Evolutionary conservation across 2,113 vertebrate genomes (phyloP).

Genomic region (Scartelaos histophorus): DNA sequence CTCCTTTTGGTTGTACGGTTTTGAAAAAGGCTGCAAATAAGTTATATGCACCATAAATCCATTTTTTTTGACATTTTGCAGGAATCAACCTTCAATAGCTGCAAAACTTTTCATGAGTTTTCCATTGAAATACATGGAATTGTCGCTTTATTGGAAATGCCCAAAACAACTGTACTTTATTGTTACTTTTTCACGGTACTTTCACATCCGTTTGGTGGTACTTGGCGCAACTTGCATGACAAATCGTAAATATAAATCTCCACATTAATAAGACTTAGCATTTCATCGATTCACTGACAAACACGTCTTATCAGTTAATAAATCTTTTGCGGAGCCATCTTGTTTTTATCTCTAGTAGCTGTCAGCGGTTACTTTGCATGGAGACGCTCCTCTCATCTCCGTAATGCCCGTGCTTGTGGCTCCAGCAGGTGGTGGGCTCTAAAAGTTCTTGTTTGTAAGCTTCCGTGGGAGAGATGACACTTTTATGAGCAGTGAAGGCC

Average conservation of each 20-base stretch:
- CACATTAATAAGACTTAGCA: no score
- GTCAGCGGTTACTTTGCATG: slow-evolving; percentile 68
- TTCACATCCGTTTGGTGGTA: not conserved
- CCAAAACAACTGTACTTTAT: no score
- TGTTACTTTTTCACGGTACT: no score
- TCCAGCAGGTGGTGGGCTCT: slow-evolving; percentile 75
- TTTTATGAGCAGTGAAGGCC: slow-evolving; percentile 65
- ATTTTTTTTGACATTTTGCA: no score
- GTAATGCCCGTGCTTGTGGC: slow-evolving; percentile 58
- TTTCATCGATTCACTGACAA: not conserved
- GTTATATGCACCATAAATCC: no score
- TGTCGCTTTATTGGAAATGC: no score
- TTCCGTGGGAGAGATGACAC: slow-evolving; percentile 70
- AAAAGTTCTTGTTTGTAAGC: slow-evolving; percentile 77
- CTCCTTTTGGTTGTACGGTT: no score
- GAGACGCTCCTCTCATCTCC: slow-evolving; percentile 65
- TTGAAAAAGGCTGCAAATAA: no score
- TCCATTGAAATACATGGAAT: no score
- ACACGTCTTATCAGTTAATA: slow-evolving; percentile 9
- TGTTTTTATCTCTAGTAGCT: slow-evolving; percentile 48
- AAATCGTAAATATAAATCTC: no score
- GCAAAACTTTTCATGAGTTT: no score
- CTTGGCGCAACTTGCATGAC: not conserved
- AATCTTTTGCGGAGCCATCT: slow-evolving; percentile 4
- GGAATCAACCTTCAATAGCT: no score